A percentile compares a stretch with the other conserved stretches of the same genome.
Evolutionary conservation across 2,113 vertebrate genomes (phyloP).

Genomic region (Fukomys damarensis): DNA sequence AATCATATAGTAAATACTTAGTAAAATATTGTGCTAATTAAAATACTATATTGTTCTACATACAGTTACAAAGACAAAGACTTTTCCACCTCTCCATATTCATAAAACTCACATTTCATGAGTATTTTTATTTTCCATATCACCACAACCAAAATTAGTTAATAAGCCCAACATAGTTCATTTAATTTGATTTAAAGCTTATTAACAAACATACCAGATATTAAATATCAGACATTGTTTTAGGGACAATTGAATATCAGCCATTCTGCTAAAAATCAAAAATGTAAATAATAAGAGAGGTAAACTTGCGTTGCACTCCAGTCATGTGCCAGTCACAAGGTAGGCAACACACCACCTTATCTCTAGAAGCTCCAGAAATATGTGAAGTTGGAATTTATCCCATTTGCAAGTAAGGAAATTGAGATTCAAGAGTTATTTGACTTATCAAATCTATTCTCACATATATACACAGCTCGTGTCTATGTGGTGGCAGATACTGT

Average conservation of each 20-base stretch:
- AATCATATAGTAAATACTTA: not conserved
- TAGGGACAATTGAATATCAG: not conserved
- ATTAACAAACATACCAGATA: not conserved
- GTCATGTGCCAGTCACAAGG: not conserved
- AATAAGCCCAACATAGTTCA: not conserved
- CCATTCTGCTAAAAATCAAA: not conserved
- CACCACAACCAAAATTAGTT: not conserved
- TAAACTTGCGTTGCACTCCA: not conserved
- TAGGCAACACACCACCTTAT: not conserved
- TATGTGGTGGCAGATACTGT: not conserved
- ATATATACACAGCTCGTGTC: not conserved
- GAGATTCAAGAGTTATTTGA: not conserved
- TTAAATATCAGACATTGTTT: not conserved
- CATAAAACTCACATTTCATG: not conserved
- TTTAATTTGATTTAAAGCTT: not conserved
- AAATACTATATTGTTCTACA: not conserved
- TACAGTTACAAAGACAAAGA: not conserved
- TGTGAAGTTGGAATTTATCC: not conserved
- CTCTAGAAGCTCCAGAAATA: not conserved
- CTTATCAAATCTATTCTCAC: not conserved
- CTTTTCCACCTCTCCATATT: not conserved
- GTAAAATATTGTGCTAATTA: not conserved
- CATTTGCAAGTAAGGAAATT: not conserved
- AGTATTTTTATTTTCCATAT: not conserved
- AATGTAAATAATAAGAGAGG: not conserved